phyloP scores from a whole-genome alignment of 1,140 invertebrate genomes.

The Leptinotarsa undecemlineata region DNA sequence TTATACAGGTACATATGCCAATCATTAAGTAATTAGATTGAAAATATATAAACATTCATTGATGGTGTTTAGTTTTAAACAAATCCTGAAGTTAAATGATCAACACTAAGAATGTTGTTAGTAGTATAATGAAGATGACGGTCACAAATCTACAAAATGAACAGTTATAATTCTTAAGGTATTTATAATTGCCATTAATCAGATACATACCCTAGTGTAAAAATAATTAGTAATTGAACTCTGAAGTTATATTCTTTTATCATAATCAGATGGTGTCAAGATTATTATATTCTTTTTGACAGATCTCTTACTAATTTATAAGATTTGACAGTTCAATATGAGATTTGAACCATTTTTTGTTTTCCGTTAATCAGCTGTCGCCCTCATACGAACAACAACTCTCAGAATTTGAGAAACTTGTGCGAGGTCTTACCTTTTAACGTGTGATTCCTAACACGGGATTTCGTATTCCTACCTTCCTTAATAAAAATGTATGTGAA shows the following conservation, averaged over 20 bases:
- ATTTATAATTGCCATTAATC: not conserved
- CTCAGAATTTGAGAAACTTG: too few relatives aligned
- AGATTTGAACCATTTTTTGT: not conserved
- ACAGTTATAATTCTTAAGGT: not conserved
- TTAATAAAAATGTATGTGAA: too few relatives aligned
- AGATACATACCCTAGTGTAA: not conserved
- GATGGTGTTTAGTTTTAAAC: not conserved
- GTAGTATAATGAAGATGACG: conserved; percentile 2
- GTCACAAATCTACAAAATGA: conserved; percentile 9
- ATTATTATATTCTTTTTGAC: not conserved
- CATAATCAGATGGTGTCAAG: not conserved
- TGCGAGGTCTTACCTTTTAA: too few relatives aligned
- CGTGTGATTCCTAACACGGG: too few relatives aligned
- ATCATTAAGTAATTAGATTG: too few relatives aligned
- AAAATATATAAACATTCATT: too few relatives aligned
- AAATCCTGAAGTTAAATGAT: not conserved
- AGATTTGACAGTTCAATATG: not conserved
- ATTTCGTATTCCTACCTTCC: too few relatives aligned
- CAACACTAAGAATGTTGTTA: not conserved
- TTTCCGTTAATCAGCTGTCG: too few relatives aligned
- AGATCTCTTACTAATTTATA: not conserved
- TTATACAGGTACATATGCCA: too few relatives aligned
- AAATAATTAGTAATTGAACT: not conserved
- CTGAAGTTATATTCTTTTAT: not conserved
- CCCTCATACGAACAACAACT: too few relatives aligned